Base-by-base conservation (phyloP, 2,113 vertebrate genomes). In the Rutilus rutilus region DNA sequence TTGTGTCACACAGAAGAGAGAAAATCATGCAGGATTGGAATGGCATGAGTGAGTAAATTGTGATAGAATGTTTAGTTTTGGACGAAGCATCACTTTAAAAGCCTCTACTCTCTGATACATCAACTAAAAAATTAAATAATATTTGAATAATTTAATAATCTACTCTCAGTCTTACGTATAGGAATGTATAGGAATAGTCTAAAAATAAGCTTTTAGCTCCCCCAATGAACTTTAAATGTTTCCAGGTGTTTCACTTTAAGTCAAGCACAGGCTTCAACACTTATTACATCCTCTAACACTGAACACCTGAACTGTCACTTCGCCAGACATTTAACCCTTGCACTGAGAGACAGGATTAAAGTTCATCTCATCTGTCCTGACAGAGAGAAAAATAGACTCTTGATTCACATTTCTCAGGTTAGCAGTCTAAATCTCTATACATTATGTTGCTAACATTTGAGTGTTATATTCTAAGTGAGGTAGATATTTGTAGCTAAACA, bases 231-330 rank as follows among this genome's bases (percentile, higher is more conserved):
- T 30, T 54, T 79, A 92, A 92, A 82, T 78, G 81, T 69, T 92
- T 93, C 92, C 94, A 93, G 91, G 93, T 93, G 92, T 80, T 79
- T 21, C 15, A 79, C 65, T 82, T 85, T 62, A 57, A 23, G 19
- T 69, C 50, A 64, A 65, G 54, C 12, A 3, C 1, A 60, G 19
- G 30, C 81, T 74, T 21, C 12, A 19, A 59, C 52, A 82, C 52
- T 47, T 25, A 65, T 42, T 39, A 60, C 27, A 50, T 45, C 25
- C 19, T 45, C 27, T 45, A 79, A 60, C 21, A 36, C 57, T 42
- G 5, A 62, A 79, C 77, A 79, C 77, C 54, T 79, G 54, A 36
- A 42, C 25, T 10, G 17, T 54, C 27, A 30, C 75, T 36, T 52
- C 25, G 54, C 11, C 52, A 78, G 52, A 78, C 77, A 39, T 77